Conservation (phyloP, 2,888 invertebrate species). For the Cryptocheilus praepositus region DNA sequence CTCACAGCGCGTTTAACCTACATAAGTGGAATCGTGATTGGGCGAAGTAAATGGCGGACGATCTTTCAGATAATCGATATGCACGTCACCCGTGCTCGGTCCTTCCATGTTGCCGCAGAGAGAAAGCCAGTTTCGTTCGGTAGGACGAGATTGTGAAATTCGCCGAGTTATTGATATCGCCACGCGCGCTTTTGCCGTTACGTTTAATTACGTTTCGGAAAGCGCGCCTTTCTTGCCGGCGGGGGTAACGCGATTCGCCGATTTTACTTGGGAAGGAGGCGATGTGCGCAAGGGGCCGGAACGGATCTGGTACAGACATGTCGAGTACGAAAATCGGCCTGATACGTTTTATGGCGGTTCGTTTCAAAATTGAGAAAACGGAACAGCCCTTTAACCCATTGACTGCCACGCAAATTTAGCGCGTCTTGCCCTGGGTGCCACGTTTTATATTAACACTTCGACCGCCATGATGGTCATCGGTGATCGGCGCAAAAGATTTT, state of each 20-base stretch:
- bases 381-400: too few relatives aligned
- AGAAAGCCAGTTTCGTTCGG: constrained; percentile 29
- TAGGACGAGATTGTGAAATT: constrained; percentile 3
- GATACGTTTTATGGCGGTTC: too few relatives aligned
- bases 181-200: not conserved
- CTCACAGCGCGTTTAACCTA: constrained; percentile 32
- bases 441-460: too few relatives aligned
- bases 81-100: constrained; percentile 24
- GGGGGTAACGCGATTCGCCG: not conserved
- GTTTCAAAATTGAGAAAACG: too few relatives aligned
- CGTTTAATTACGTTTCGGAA: not conserved
- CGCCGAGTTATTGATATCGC: constrained; percentile 9
- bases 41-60: constrained; percentile 42
- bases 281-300: too few relatives aligned
- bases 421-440: too few relatives aligned
- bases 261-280: too few relatives aligned
- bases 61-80: constrained; percentile 42
- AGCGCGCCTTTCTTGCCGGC: not conserved
- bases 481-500: too few relatives aligned
- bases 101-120: constrained; percentile 16
- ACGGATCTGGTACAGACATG: too few relatives aligned
- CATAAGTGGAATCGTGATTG: constrained; percentile 43
- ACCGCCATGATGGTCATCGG: too few relatives aligned
- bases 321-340: too few relatives aligned
- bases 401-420: too few relatives aligned